Evolutionary conservation across 2,888 invertebrate genomes (phyloP).

Genomic region (Fragum sueziense): DNA sequence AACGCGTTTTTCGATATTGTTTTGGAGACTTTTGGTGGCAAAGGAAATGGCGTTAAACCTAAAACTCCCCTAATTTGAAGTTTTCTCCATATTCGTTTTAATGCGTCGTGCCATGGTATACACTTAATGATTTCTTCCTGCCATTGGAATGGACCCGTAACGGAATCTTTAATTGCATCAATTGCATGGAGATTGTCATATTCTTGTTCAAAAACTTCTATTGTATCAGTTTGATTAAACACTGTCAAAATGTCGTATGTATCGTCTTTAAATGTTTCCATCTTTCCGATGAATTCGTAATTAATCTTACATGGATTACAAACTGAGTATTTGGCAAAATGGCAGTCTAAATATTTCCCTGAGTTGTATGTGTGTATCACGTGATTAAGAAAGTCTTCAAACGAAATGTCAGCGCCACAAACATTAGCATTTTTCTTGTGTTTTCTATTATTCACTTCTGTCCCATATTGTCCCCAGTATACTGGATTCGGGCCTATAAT

Average conservation of each 20-base stretch:
- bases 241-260: conserved; percentile 27
- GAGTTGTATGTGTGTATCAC: conserved; percentile 4
- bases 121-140: conserved; percentile 29
- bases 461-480: conserved; percentile 17
- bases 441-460: neutral
- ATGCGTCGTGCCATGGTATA: conserved; percentile 46
- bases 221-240: conserved; percentile 28
- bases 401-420: conserved; percentile 36
- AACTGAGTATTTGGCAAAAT: conserved; percentile 26
- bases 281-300: conserved; percentile 63
- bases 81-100: conserved; percentile 52
- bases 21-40: conserved; percentile 31
- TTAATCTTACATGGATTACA: conserved; percentile 33
- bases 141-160: conserved; percentile 36
- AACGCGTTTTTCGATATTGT: conserved; percentile 18
- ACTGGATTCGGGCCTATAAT: conserved; percentile 38
- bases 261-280: conserved; percentile 63
- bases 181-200: conserved; percentile 26
- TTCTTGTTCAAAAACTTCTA: conserved; percentile 17
- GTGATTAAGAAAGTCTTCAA: conserved; percentile 33
- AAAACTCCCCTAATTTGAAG: conserved; percentile 52
- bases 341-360: conserved; percentile 22
- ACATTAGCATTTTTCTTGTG: neutral
- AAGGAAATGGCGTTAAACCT: conserved; percentile 32
- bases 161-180: conserved; percentile 50